Evolutionary conservation across 2,888 invertebrate species (phyloP), one percentile per base, ranked within the genome.

Genomic region (Tuberolachnus salignus): DNA sequence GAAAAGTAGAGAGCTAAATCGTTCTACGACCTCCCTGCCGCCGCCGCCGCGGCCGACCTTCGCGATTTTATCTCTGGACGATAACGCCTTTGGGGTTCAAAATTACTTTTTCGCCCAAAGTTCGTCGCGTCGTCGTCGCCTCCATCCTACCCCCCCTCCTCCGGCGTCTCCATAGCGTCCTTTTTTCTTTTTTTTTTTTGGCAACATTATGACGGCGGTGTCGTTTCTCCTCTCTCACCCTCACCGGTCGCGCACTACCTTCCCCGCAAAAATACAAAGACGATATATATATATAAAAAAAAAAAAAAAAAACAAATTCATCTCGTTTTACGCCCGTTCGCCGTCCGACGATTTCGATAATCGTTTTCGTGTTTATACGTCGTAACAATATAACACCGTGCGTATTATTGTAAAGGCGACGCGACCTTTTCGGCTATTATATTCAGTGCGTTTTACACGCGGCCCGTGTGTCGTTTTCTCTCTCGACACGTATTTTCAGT

Each of bases 61-160:
- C 66, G 66, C 66, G 66, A 66, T 75, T 75, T 75, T 75, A 75
- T 75, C 75, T 75, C 49, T 46, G 64, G 64, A 14, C 67, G 75
- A 75, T 75, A 75, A 75, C 75, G 75, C 75, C 34, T 21, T 67
- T 61, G 8, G 49, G 67, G 75, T 75, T 75, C 55, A 49, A 75
- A 75, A 75, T 75, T 75, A 75, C 75, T 75, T 72, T 59, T 71
- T 64, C 57, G 74, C 53, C 23, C 44, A 74, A 74, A 74, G 64
- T 74, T 51, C 63, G 51, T 51, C 63, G 59, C 16, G 14, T 21
- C 66, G 44, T 46, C 64, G 23, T 19, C 16, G 51, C 19, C 8
- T 2, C 26, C 19, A 8, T n/a, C 26, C 0, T n/a, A 13, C 14
- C 9, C 4, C 59, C 19, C 46, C 19, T 8, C 26, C 59, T n/a